Percentiles rank a stretch among this genome's conserved stretches.
These are phyloP conservation scores for Rotaria magnacalcarata DNA, from an alignment of 2,888 invertebrate genomes.

Conservation along the genomic window DNA sequence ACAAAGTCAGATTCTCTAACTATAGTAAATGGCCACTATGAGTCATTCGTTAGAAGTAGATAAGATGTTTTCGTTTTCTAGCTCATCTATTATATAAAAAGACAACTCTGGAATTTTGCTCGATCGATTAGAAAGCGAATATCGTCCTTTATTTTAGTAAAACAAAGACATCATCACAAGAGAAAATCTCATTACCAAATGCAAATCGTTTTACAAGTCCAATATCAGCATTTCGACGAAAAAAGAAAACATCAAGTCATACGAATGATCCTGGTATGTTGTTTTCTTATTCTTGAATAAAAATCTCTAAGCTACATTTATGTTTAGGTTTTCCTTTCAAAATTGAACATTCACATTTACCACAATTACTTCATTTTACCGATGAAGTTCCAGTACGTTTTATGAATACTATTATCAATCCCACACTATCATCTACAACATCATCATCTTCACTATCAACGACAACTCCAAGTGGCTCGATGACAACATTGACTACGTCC, in stretches of 20 bases:
- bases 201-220: slow-evolving; percentile 33
- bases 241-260: slow-evolving; percentile 13
- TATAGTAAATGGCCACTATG: no score
- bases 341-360: slow-evolving; percentile 26
- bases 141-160: not conserved
- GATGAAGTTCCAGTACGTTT: slow-evolving; percentile 19
- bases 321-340: slow-evolving; percentile 27
- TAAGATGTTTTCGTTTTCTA: no score
- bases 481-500: slow-evolving; percentile 24
- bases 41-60: no score
- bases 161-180: slow-evolving; percentile 3
- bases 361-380: slow-evolving; percentile 34
- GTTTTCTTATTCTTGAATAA: not conserved
- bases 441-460: not conserved
- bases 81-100: no score
- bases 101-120: no score
- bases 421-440: not conserved
- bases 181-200: not conserved
- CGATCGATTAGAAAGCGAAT: no score
- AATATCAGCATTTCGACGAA: slow-evolving; percentile 32
- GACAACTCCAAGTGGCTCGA: not conserved
- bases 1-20: no score
- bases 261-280: not conserved
- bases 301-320: not conserved
- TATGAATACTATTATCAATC: not conserved